Percentiles rank a stretch among this genome's conserved stretches.
phyloP scores from a whole-genome alignment of 1,140 invertebrate species.

The Atta texana region DNA sequence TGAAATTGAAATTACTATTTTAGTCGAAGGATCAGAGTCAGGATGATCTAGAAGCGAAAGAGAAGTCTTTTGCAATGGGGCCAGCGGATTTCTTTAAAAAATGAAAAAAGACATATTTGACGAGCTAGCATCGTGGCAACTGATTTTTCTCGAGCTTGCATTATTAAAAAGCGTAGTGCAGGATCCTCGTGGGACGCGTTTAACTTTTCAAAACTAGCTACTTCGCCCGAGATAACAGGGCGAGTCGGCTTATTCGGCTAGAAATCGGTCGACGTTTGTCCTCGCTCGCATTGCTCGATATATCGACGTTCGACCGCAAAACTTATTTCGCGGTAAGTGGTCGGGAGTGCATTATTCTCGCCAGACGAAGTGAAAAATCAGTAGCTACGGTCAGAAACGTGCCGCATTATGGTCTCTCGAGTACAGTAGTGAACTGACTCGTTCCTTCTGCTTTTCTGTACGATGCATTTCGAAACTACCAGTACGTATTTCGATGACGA shows the following conservation, averaged over 20 bases:
- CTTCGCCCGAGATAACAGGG: slow-evolving; percentile 27
- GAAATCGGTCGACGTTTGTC: neutral
- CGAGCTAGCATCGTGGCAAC: neutral
- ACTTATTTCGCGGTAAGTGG: slow-evolving; percentile 41
- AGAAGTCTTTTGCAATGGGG: neutral
- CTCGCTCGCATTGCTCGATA: slow-evolving; percentile 46
- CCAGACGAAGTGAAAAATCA: slow-evolving; percentile 65
- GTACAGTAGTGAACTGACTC: slow-evolving; percentile 47
- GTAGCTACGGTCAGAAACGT: slow-evolving; percentile 62
- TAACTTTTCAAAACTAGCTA: slow-evolving; percentile 41
- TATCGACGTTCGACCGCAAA: slow-evolving; percentile 49
- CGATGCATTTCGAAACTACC: slow-evolving; percentile 35
- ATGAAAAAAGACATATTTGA: slow-evolving; percentile 5
- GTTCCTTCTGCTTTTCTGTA: slow-evolving; percentile 12
- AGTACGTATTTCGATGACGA: slow-evolving; percentile 28
- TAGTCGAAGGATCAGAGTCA: neutral
- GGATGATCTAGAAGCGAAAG: neutral
- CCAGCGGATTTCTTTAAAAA: neutral
- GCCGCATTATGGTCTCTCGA: slow-evolving; percentile 44
- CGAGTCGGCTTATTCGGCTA: neutral
- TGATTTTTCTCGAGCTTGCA: slow-evolving; percentile 24
- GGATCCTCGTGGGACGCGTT: slow-evolving; percentile 6
- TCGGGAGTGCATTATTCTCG: slow-evolving; percentile 38
- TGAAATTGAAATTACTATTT: slow-evolving; percentile 32
- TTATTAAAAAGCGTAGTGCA: slow-evolving; percentile 19